Evolutionary conservation across 2,113 vertebrate genomes (phyloP).

Genomic region (Gymnogyps californianus): DNA sequence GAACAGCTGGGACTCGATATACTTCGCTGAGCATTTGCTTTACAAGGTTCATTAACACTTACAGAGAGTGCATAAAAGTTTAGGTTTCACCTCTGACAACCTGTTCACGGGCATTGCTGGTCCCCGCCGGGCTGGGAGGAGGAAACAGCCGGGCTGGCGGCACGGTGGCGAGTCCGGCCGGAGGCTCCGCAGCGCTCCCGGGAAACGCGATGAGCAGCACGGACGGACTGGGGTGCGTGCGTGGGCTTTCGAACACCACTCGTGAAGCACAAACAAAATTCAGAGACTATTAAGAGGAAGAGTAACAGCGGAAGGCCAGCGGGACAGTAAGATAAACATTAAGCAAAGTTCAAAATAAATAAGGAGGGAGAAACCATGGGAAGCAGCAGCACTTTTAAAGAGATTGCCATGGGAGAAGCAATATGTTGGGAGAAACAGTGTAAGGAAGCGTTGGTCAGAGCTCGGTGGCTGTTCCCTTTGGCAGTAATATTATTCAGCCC

Average conservation of each 20-base stretch:
- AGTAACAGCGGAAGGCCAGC: not conserved
- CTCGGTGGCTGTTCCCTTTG: not conserved
- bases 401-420: not conserved
- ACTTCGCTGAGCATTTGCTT: constrained; percentile 7
- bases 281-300: not conserved
- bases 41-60: constrained; percentile 33
- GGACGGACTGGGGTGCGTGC: accelerated
- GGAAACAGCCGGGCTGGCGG: not conserved
- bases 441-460: not conserved
- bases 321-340: not conserved
- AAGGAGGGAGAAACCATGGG: not conserved
- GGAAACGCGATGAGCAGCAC: not conserved
- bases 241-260: accelerated
- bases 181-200: not conserved
- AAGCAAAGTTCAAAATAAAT: not conserved
- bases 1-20: not conserved
- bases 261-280: not conserved
- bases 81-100: constrained; percentile 22
- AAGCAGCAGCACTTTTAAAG: not conserved
- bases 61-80: not conserved
- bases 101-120: not conserved
- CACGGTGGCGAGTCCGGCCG: not conserved
- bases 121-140: not conserved
- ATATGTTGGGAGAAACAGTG: not conserved
- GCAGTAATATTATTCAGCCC: not conserved